Conservation (phyloP, 2,113 vertebrate genomes). For the Oncorhynchus gorbuscha region DNA sequence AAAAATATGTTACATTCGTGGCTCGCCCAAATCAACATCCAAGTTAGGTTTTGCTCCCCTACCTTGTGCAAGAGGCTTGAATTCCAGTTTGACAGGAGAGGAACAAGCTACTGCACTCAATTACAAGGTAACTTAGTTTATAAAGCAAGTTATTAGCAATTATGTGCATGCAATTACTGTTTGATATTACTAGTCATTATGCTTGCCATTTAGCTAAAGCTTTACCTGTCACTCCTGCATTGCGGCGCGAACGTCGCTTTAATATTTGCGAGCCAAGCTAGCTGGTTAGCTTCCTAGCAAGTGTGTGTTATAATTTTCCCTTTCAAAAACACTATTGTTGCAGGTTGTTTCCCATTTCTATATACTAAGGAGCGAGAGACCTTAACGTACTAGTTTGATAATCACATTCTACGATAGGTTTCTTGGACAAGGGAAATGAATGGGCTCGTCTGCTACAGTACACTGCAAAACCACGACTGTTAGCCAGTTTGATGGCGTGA, state of each 20-base stretch:
- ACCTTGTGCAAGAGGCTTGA: slow-evolving; percentile 31
- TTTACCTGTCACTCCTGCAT: neutral
- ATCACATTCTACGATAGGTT: neutral
- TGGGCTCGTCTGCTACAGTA: neutral
- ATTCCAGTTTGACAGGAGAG: slow-evolving; percentile 54
- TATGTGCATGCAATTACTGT: neutral
- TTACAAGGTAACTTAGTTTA: slow-evolving; percentile 56
- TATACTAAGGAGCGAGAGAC: neutral
- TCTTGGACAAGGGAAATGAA: neutral
- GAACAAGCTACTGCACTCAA: slow-evolving; percentile 53
- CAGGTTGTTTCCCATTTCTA: neutral
- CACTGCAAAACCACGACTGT: neutral
- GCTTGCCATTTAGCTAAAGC: neutral
- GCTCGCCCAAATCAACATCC: slow-evolving; percentile 5
- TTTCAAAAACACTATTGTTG: neutral
- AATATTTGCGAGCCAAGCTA: neutral
- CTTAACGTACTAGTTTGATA: neutral
- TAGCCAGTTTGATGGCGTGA: slow-evolving; percentile 19
- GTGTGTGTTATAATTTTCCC: neutral
- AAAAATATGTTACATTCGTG: slow-evolving; percentile 3
- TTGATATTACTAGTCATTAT: neutral
- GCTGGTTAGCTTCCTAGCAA: neutral
- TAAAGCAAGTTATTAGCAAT: slow-evolving; percentile 4
- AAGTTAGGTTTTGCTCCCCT: slow-evolving; percentile 47
- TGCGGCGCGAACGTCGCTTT: neutral